Percentiles rank a stretch among this genome's conserved stretches.
Conservation (phyloP, 2,113 vertebrate species). For the Philantomba maxwellii region DNA sequence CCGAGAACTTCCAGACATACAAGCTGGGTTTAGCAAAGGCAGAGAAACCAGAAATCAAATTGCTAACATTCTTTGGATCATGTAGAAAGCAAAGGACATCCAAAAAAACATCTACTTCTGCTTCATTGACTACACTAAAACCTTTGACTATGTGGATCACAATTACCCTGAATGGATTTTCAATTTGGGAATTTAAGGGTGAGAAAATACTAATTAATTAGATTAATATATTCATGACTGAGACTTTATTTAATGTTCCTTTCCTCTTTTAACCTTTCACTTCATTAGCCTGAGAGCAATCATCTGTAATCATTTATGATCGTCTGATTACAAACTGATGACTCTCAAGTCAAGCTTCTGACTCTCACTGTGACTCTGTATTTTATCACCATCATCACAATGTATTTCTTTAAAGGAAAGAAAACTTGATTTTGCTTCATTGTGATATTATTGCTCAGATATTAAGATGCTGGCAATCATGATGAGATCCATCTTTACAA, state of each 20-base stretch:
- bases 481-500: background rate
- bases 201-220: constrained; percentile 33
- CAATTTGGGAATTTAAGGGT: constrained; percentile 37
- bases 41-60: background rate
- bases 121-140: background rate
- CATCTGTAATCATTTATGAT: constrained; percentile 37
- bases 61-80: background rate
- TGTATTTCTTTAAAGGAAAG: background rate
- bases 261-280: constrained; percentile 17
- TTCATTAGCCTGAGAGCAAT: constrained; percentile 25
- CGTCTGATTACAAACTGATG: constrained; percentile 44
- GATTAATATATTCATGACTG: constrained; percentile 32
- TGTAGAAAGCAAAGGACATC: background rate
- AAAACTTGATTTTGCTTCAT: background rate
- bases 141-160: background rate
- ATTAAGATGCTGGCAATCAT: background rate
- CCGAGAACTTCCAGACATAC: background rate
- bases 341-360: background rate
- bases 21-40: background rate
- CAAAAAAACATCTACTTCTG: background rate
- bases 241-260: background rate
- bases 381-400: background rate
- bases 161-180: constrained; percentile 1
- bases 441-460: background rate
- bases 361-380: background rate